Percentiles rank a stretch among this genome's conserved stretches.
Conservation (phyloP, 1,140 invertebrate genomes). For the Galleria mellonella region DNA sequence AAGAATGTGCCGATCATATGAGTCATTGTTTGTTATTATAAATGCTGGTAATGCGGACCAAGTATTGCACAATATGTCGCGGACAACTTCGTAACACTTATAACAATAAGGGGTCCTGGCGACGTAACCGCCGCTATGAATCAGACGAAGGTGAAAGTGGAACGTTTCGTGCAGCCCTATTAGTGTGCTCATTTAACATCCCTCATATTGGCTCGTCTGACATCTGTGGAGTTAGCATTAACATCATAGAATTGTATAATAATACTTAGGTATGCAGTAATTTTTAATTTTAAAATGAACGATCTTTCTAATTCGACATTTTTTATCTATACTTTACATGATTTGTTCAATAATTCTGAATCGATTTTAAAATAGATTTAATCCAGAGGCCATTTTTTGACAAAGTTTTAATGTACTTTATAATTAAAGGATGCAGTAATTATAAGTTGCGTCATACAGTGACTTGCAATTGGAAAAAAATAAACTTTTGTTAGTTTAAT, state of each 20-base stretch:
- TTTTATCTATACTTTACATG: too few relatives aligned
- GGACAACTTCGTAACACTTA: slow-evolving; percentile 11
- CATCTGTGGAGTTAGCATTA: background rate
- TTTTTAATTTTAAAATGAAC: too few relatives aligned
- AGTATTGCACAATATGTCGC: slow-evolving; percentile 31
- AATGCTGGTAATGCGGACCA: slow-evolving; percentile 25
- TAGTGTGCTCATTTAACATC: background rate
- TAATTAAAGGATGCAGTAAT: too few relatives aligned
- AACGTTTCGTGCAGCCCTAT: slow-evolving; percentile 37
- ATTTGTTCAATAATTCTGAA: too few relatives aligned
- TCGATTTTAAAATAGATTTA: too few relatives aligned
- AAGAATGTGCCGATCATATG: slow-evolving; percentile 14
- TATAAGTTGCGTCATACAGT: too few relatives aligned
- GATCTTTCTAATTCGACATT: too few relatives aligned
- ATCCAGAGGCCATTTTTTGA: too few relatives aligned
- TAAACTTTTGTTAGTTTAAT: too few relatives aligned
- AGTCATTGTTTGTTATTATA: slow-evolving; percentile 33
- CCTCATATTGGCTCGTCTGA: background rate
- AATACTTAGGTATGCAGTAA: too few relatives aligned
- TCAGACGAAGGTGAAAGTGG: slow-evolving; percentile 64
- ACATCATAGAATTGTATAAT: background rate
- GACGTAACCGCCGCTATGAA: slow-evolving; percentile 45
- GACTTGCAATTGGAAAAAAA: too few relatives aligned
- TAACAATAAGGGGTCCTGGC: slow-evolving; percentile 41
- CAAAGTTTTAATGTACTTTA: too few relatives aligned